phyloP scores from a whole-genome alignment of 2,113 vertebrate species.

The Orthonyx spaldingii region DNA sequence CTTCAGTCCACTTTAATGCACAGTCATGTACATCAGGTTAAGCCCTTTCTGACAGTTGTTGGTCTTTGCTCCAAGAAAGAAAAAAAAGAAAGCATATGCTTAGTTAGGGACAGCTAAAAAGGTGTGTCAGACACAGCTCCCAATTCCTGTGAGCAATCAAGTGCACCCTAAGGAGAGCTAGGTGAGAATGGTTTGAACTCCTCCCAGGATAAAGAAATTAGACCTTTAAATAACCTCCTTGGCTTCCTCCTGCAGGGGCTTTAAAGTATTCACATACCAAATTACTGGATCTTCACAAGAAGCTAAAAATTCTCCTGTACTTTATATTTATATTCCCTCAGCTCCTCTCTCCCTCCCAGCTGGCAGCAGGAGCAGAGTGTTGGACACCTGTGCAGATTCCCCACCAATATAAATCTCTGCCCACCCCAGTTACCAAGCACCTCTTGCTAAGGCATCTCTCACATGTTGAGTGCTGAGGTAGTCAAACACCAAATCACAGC shows the following conservation, averaged over 20 bases:
- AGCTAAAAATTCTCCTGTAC: background rate
- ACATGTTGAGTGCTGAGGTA: accelerated
- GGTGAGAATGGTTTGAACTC: background rate
- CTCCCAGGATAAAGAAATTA: background rate
- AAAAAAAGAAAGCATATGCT: accelerated
- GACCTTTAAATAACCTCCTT: background rate
- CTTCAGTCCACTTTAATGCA: background rate
- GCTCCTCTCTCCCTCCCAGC: background rate
- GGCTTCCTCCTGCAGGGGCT: background rate
- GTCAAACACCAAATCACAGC: background rate
- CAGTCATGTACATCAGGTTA: background rate
- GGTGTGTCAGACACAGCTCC: background rate
- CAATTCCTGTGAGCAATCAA: background rate
- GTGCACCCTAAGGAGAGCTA: background rate
- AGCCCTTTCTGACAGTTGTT: background rate
- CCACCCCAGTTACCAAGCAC: background rate
- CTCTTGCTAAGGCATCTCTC: background rate
- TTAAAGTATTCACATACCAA: background rate
- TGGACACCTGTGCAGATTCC: accelerated
- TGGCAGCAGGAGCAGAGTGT: accelerated
- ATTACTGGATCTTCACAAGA: background rate
- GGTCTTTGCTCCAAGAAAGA: background rate
- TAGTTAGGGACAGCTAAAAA: background rate
- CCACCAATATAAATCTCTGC: background rate
- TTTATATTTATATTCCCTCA: too few relatives aligned